Evolutionary conservation across 1,140 invertebrate genomes (phyloP), one percentile per base, ranked within the genome.

Genomic region (Penaeus vannamei): DNA sequence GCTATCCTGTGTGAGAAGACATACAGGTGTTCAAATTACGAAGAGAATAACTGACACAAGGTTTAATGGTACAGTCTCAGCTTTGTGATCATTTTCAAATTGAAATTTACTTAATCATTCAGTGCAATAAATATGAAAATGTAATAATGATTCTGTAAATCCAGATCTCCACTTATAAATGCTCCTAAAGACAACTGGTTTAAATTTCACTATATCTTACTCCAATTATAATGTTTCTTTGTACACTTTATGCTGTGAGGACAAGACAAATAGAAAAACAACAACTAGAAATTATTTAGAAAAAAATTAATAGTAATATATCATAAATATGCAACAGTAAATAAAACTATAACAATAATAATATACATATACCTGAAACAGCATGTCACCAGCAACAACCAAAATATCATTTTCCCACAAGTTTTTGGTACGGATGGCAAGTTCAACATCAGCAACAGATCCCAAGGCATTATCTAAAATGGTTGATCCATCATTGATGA

Each of bases 341-440:
- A 29, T 32, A n/a, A 72, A 85, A 20, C 23, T 29, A 46, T 80
- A 59, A 80, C 20, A 90, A 14, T 53, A 83, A 42, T 72, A 76
- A 29, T 23, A 87, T 19, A 32, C n/a, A n/a, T 17, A 61, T 61
- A 92, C 92, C 90, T 92, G 92, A 66, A 92, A 92, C 22, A 92
- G 86, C 92, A 92, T 92, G 86, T 92, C 92, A 8, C 92, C 92
- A 80, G 92, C 92, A 79, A 92, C 92, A 61, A 92, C 92, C 60
- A 92, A 88, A 32, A 92, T 86, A 81, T 92, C 91, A 53, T 88
- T 29, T 59, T 92, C 91, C 26, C 84, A 88, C 19, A 92, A 90
- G 53, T 90, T 87, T 81, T 92, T 92, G 20, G 87, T 91, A 29
- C 91, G 79, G 19, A 92, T 61, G 62, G 89, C 91, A 20, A 92